Evolutionary conservation across 1,140 invertebrate species (phyloP), one percentile per base, ranked within the genome.

Genomic region (Cotesia glomerata): DNA sequence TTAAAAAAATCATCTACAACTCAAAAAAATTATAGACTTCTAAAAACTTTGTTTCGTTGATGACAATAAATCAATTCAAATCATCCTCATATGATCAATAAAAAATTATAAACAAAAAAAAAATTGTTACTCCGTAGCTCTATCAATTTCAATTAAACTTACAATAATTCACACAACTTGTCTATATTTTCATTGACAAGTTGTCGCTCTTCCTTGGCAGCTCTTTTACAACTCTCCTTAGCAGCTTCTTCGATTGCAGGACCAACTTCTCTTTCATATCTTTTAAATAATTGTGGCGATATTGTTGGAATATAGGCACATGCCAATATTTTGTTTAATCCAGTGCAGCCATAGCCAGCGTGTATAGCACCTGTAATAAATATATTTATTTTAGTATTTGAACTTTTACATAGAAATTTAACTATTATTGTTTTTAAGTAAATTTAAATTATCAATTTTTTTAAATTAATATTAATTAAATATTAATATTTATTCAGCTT

Each of bases 251-350:
- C 66, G 5, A 73, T 51, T 13, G 52, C 49, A 52, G 72, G 66
- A 45, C 66, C 59, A 36, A 73, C 32, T 69, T 73, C 72, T 36
- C 66, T 8, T 58, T 69, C 72, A 69, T 69, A 69, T 26, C 32
- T 59, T 14, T 69, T 61, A 34, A 16, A 69, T 9, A 69, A 45
- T 11, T 69, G 7, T 45, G 13, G 3, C 5, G 34, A 58, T 4
- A 69, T 59, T 11, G 35, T 58, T 16, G 9, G 54, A 2, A 69
- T 59, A 45, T 69, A 39, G 5, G 32, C 5, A 36, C 34, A 58
- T 14, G 66, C 66, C n/a, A 58, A 45, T 26, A 69, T 16, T 18
- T 69, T n/a, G n/a, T 59, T 69, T 9, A 58, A 59, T 58, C 26
- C 66, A 4, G 66, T 5, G n/a, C 35, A 59, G 9, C 66, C 32